Evolutionary conservation across 92 coral and sea anemone genomes (phyloP).

Genomic region (Porites cylindrica): DNA sequence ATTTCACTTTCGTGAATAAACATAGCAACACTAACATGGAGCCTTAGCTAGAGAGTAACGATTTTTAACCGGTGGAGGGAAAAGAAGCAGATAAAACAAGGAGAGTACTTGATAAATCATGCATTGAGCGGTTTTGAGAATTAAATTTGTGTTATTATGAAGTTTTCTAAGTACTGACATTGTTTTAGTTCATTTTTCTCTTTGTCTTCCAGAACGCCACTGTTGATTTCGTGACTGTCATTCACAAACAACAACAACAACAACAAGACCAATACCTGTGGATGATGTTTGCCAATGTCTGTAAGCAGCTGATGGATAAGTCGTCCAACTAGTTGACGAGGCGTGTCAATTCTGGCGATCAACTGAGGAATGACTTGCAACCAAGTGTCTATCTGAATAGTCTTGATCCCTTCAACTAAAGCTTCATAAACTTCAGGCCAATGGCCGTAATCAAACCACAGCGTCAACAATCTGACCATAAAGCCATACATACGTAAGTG

Average conservation of each 20-base stretch:
- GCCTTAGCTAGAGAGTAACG: no score
- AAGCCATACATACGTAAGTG: neutral
- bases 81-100: no score
- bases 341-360: constrained; percentile 98
- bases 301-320: constrained; percentile 94
- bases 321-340: constrained; percentile 95
- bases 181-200: no score
- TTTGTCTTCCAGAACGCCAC: no score
- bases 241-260: neutral
- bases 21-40: no score
- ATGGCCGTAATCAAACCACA: constrained; percentile 98
- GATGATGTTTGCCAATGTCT: constrained; percentile 96
- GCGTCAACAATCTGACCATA: constrained; percentile 73
- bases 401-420: constrained; percentile 97
- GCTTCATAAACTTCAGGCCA: constrained; percentile 95
- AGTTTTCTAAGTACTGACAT: no score
- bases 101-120: no score
- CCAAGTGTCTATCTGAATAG: constrained; percentile 99
- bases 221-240: no score
- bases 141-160: no score
- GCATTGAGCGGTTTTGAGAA: no score
- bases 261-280: constrained; percentile 64
- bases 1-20: no score
- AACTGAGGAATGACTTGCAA: constrained; percentile 97
- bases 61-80: no score